Conservation (phyloP, 37 sponge, comb jelly and placozoan species). For the Cliona cf. orientalis region DNA sequence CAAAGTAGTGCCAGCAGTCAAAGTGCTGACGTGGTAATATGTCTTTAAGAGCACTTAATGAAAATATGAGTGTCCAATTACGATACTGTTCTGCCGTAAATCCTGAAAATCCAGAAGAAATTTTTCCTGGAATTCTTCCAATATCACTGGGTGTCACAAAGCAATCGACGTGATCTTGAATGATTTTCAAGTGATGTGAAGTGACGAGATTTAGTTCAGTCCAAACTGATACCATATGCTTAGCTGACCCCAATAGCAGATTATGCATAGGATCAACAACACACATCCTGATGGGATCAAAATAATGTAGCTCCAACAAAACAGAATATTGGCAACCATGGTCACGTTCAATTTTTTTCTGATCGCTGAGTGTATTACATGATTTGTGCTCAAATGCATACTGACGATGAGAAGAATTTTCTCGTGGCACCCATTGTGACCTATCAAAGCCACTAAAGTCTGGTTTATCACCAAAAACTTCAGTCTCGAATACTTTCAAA, state of each 20-base stretch:
- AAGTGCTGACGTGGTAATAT: constrained; percentile 12
- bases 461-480: constrained; percentile 36
- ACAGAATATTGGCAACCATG: background rate
- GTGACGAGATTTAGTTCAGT: background rate
- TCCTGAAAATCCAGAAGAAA: constrained; percentile 37
- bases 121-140: constrained; percentile 41
- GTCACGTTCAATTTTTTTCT: background rate
- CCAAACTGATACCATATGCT: constrained; percentile 29
- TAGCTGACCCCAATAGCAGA: constrained; percentile 40
- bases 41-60: constrained; percentile 20
- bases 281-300: constrained; percentile 30
- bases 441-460: constrained; percentile 47
- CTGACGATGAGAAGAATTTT: too few relatives aligned
- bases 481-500: constrained; percentile 19
- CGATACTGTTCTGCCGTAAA: constrained; percentile 56
- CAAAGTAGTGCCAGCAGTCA: constrained; percentile 40
- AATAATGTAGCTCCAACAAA: constrained; percentile 23
- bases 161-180: constrained; percentile 11
- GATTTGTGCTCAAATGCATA: too few relatives aligned
- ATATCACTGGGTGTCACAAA: constrained; percentile 11
- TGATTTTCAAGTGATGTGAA: background rate
- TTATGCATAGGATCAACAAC: constrained; percentile 49
- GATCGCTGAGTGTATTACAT: background rate
- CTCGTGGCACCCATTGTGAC: constrained; percentile 7
- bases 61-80: constrained; percentile 38